Conservation (phyloP, 2,888 invertebrate species). For the Drosophila peninsularis region DNA sequence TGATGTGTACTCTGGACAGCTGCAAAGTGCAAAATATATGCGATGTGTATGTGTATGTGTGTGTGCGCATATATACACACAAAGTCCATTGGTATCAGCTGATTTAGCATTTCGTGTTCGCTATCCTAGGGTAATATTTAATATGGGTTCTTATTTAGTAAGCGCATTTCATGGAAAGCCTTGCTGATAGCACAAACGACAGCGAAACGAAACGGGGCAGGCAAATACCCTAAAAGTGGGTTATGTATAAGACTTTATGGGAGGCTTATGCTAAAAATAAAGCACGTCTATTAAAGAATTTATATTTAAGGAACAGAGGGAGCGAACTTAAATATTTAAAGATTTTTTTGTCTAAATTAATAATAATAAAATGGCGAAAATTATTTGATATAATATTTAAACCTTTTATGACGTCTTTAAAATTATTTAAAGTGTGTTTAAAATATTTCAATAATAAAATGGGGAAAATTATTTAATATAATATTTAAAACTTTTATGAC, state of each 20-base stretch:
- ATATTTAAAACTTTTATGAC: neutral
- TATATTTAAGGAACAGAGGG: neutral
- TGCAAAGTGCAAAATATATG: constrained; percentile 56
- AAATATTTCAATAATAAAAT: too few species aligned
- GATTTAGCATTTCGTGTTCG: constrained; percentile 57
- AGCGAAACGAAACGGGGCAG: neutral
- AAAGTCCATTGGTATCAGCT: constrained; percentile 61
- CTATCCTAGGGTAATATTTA: constrained; percentile 73
- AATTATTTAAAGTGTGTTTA: too few species aligned
- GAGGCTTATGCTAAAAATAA: neutral
- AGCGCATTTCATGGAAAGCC: constrained; percentile 49
- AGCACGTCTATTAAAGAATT: neutral
- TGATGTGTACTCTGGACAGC: constrained; percentile 72
- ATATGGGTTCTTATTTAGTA: constrained; percentile 60
- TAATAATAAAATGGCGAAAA: too few species aligned
- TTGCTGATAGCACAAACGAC: constrained; percentile 34
- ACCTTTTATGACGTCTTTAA: too few species aligned
- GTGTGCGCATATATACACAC: neutral
- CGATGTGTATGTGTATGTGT: neutral
- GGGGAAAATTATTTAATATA: neutral
- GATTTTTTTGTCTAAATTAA: too few species aligned
- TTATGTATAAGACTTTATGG: neutral
- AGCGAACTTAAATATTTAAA: too few species aligned
- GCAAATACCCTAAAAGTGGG: neutral
- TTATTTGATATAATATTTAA: too few species aligned